These are phyloP conservation scores for Drosophila pegasa DNA, from an alignment of 2,888 invertebrate genomes.

Conservation along the genomic window DNA sequence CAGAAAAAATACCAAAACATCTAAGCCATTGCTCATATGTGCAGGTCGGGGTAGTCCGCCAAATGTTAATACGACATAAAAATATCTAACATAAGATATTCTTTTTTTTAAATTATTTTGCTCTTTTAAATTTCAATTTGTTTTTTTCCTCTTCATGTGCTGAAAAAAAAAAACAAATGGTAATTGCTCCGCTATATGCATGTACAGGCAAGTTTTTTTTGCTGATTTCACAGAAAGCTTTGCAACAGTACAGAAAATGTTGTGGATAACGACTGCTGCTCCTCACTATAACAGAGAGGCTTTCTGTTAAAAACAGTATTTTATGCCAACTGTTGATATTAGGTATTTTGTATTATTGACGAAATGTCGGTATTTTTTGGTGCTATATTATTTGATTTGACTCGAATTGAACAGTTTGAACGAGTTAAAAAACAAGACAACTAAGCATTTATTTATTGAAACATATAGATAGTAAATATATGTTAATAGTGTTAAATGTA, in stretches of 20 bases:
- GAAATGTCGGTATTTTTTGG: not conserved
- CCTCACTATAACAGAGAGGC: not conserved
- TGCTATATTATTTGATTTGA: not conserved
- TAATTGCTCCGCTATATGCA: not conserved
- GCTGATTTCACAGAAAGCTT: not conserved
- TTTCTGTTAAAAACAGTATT: conserved; percentile 2
- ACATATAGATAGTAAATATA: conserved; percentile 43
- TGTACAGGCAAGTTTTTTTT: not conserved
- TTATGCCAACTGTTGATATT: not conserved
- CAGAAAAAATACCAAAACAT: conserved; percentile 29
- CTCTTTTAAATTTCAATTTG: not conserved
- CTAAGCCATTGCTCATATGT: not conserved
- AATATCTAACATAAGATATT: not conserved
- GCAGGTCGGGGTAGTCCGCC: not conserved
- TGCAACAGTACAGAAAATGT: not conserved
- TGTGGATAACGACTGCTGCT: not conserved
- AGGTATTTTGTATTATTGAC: not conserved
- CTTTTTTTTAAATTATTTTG: no score
- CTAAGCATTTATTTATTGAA: conserved; percentile 54
- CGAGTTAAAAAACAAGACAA: conserved; percentile 52
- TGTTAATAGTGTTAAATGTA: conserved; percentile 48
- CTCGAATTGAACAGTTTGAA: not conserved
- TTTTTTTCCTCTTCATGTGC: not conserved
- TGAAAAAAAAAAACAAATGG: not conserved
- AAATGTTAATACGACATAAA: not conserved